Evolutionary conservation across 1,140 invertebrate species (phyloP), one percentile per base, ranked within the genome.

Genomic region (Halictus rubicundus): DNA sequence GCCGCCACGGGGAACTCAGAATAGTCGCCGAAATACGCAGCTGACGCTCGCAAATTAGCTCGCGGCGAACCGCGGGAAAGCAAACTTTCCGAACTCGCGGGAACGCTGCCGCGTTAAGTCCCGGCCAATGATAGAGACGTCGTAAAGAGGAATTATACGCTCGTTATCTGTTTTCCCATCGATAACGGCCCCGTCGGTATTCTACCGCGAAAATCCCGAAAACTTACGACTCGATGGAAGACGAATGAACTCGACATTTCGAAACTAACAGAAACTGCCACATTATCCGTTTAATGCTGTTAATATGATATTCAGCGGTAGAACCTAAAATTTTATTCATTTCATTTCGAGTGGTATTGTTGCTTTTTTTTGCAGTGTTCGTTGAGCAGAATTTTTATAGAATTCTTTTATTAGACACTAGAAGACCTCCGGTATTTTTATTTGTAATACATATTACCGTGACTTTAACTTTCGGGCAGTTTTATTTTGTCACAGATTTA

Each of bases 1-100:
- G 81, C 65, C 69, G 72, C 81, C 52, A 63, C 23, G 49, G 5
- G 81, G 46, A 84, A 84, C 82, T 85, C 82, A 69, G 77, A 84
- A 84, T 80, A 85, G 83, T 84, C 83, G 78, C 83, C 80, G 83
- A 80, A 84, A 80, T 74, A 80, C 79, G 82, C 87, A 80, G 83
- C 83, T 82, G 83, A 82, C 81, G 74, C 78, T 83, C 78, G 84
- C 83, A 85, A 86, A 84, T 84, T 88, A 84, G 84, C 86, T 87
- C 27, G 78, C 68, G 72, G 82, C 82, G 73, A 81, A 68, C 73
- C 82, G 73, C 63, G 39, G 78, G 78, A 80, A 80, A 80, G 82
- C 63, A 79, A 83, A 83, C 78, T 83, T 83, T 71, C 60, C 39
- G 32, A 72, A 74, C 82, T 73, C 70, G 65, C 42, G 81, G 74